phyloP scores from a whole-genome alignment of 2,888 invertebrate species.

The Eristalis tenax region DNA sequence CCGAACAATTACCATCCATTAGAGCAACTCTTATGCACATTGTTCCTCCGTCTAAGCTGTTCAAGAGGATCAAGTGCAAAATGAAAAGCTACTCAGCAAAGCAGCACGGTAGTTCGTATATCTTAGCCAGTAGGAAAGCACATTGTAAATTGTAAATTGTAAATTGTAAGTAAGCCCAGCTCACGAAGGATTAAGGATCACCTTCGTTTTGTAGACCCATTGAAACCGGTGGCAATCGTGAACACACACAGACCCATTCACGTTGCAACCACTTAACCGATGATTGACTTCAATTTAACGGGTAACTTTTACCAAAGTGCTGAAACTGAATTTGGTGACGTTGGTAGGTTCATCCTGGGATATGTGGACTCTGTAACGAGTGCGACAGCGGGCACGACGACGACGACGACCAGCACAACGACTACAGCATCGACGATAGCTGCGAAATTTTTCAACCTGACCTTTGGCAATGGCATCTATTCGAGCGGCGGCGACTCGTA shows the following conservation, averaged over 20 bases:
- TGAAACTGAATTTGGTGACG: conserved; percentile 62
- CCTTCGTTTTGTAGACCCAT: background rate
- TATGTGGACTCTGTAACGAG: conserved; percentile 63
- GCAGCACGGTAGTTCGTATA: conserved; percentile 43
- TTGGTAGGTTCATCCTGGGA: conserved; percentile 57
- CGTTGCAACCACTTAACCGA: conserved; percentile 61
- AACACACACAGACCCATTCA: conserved; percentile 31
- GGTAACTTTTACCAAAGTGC: conserved; percentile 68
- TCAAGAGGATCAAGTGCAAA: conserved; percentile 69
- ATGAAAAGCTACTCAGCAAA: conserved; percentile 57
- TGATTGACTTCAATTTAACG: conserved; percentile 68
- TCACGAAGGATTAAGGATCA: background rate
- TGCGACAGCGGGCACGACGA: conserved; percentile 8
- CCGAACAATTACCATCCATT: conserved; percentile 56
- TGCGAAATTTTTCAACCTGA: conserved; percentile 49
- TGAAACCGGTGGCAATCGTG: conserved; percentile 31
- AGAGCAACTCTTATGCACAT: conserved; percentile 71
- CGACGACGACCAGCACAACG: conserved; percentile 17
- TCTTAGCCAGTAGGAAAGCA: conserved; percentile 45
- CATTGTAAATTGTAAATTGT: conserved; percentile 50
- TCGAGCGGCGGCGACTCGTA: conserved; percentile 7
- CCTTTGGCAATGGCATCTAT: conserved; percentile 25
- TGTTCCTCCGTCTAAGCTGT: conserved; percentile 59
- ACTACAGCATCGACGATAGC: conserved; percentile 32
- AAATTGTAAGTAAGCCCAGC: conserved; percentile 22